Evolutionary conservation across 2,888 invertebrate genomes (phyloP).

Genomic region (Ischnus inquisitorius): DNA sequence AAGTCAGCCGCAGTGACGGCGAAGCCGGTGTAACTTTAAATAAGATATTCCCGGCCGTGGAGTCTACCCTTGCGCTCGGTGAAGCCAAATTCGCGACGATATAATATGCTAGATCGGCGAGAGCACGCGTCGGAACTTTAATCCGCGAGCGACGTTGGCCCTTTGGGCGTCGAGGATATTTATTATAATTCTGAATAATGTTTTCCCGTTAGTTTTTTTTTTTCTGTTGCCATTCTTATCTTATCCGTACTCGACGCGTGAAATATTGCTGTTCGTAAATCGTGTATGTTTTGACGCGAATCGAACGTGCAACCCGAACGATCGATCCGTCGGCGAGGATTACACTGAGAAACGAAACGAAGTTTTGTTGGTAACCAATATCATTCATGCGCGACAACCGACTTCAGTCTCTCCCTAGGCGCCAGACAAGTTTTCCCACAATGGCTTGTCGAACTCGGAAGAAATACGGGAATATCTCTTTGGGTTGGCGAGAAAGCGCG

Average conservation of each 20-base stretch:
- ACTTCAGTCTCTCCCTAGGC: not conserved
- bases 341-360: not conserved
- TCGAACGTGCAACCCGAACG: not conserved
- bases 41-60: too few relatives aligned
- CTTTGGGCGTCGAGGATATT: too few relatives aligned
- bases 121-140: too few relatives aligned
- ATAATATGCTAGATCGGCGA: too few relatives aligned
- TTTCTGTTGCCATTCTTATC: not conserved
- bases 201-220: not conserved
- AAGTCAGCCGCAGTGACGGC: too few relatives aligned
- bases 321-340: not conserved
- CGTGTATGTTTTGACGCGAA: not conserved
- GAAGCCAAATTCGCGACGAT: too few relatives aligned
- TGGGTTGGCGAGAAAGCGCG: not conserved
- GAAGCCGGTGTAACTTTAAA: too few relatives aligned
- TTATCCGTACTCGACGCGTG: not conserved
- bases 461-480: not conserved
- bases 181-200: too few relatives aligned
- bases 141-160: too few relatives aligned
- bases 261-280: not conserved
- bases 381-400: not conserved
- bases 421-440: slow-evolving; percentile 1
- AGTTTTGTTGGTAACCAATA: slow-evolving; percentile 3
- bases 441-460: not conserved
- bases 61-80: too few relatives aligned